Evolutionary conservation across 2,113 vertebrate genomes (phyloP).

Genomic region (Fukomys damarensis): DNA sequence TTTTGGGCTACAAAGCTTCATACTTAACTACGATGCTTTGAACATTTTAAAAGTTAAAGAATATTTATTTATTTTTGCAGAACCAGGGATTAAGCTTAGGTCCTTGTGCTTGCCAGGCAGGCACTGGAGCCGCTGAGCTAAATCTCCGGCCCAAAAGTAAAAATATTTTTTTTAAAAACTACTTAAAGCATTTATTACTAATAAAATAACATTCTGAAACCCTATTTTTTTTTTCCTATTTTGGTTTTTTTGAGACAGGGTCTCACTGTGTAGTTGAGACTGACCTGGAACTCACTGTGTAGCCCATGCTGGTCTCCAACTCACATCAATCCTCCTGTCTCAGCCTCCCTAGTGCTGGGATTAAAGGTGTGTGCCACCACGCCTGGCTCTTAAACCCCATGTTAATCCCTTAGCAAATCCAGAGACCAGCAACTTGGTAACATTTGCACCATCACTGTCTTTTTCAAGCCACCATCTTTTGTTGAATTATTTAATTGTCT

Average conservation of each 20-base stretch:
- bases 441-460: neutral
- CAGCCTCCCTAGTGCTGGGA: too few species aligned
- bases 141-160: neutral
- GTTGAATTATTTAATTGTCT: neutral
- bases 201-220: too few species aligned
- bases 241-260: too few species aligned
- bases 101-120: too few species aligned
- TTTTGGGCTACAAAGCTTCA: neutral
- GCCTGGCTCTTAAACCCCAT: neutral
- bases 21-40: conserved; percentile 39
- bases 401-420: neutral
- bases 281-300: too few species aligned
- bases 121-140: too few species aligned
- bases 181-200: neutral
- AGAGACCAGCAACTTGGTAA: conserved; percentile 5
- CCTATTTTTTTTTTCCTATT: too few species aligned
- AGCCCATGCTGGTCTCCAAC: too few species aligned
- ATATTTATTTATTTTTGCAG: neutral
- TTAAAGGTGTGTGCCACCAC: too few species aligned
- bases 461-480: neutral
- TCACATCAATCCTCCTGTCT: too few species aligned
- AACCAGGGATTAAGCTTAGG: too few species aligned
- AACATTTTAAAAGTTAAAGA: conserved; percentile 40
- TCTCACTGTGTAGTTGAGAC: too few species aligned
- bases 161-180: conserved; percentile 33